A percentile compares a stretch with the other conserved stretches of the same genome.
These are phyloP conservation scores for Psylliodes chrysocephalus DNA, from an alignment of 2,888 invertebrate species.

Conservation along the genomic window DNA sequence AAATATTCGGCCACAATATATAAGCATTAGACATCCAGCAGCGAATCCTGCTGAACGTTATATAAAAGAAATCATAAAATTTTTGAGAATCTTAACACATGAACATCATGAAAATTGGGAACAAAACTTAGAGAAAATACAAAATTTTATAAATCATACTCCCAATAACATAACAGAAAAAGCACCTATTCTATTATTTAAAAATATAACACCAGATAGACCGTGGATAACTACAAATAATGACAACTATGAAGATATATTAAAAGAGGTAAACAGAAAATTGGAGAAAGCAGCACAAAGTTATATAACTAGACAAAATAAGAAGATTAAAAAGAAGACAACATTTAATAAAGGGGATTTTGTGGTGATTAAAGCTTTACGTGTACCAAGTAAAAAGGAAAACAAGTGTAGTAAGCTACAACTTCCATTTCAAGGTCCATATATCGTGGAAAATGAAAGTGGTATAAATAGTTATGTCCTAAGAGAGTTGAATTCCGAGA, in stretches of 20 bases:
- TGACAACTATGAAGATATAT: not conserved
- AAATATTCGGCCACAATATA: not conserved
- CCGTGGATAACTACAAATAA: not conserved
- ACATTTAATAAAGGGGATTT: not conserved
- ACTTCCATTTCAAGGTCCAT: not conserved
- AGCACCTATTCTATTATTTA: not conserved
- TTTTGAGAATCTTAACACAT: not conserved
- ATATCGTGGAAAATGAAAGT: not conserved
- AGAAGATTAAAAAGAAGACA: not conserved
- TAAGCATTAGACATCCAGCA: not conserved
- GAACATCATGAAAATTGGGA: not conserved
- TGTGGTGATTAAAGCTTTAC: not conserved
- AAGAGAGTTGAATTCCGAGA: too few relatives aligned
- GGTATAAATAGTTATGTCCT: slow-evolving; percentile 5
- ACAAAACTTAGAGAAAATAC: not conserved
- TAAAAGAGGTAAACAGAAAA: not conserved
- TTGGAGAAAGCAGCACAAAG: not conserved
- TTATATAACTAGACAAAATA: not conserved
- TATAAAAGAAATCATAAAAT: not conserved
- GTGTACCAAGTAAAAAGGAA: not conserved
- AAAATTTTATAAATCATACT: not conserved
- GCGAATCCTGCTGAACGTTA: slow-evolving; percentile 6
- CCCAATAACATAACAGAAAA: not conserved
- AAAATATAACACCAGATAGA: not conserved
- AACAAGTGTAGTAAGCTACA: not conserved